A percentile compares a stretch with the other conserved stretches of the same genome.
phyloP scores from a whole-genome alignment of 2,113 vertebrate species.

The cat (Felis catus) region F.catus_Fca126_mat1.0 CM031415.1:104691501-104692000 shows the following conservation, averaged over 20 bases:
- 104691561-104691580: background rate
- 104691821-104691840: background rate
- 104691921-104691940: background rate
- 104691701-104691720: background rate
- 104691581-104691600: background rate
- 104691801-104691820: background rate
- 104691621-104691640: background rate
- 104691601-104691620: background rate
- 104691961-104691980: background rate
- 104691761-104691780: background rate
- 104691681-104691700: background rate
- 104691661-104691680: background rate
- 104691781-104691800: background rate
- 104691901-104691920: background rate
- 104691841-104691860: background rate
- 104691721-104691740: background rate
- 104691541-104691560: background rate
- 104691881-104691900: background rate
- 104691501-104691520: background rate
- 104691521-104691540: background rate
- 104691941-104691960: background rate
- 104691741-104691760: background rate
- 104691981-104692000: background rate
- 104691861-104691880: background rate
- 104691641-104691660: background rate